Conservation (phyloP, 1,140 invertebrate species). For the Patella vulgata region DNA sequence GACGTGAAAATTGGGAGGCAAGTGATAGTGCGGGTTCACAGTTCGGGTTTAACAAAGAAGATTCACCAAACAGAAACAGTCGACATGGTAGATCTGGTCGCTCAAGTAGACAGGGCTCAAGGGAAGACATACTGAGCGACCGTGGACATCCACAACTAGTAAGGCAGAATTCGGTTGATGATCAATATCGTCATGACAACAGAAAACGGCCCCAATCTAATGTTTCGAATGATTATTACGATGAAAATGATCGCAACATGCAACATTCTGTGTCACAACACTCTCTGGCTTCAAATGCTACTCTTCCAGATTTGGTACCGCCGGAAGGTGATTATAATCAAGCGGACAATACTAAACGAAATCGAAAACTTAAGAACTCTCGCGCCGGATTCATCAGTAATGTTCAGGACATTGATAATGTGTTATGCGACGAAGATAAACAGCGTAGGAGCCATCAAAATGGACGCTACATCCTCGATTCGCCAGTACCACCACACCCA, state of each 20-base stretch:
- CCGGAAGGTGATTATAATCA: constrained; percentile 7
- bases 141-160: constrained; percentile 11
- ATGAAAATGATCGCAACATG: constrained; percentile 14
- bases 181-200: constrained; percentile 20
- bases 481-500: constrained; percentile 50
- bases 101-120: constrained; percentile 47
- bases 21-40: constrained; percentile 47
- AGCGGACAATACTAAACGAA: not conserved
- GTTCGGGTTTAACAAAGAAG: constrained; percentile 56
- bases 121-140: constrained; percentile 53
- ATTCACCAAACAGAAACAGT: constrained; percentile 49
- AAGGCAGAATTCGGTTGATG: constrained; percentile 9
- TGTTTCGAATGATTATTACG: constrained; percentile 39
- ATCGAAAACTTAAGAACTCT: not conserved
- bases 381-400: constrained; percentile 43
- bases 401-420: constrained; percentile 58
- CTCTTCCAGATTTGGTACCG: constrained; percentile 54
- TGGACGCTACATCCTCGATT: constrained; percentile 49
- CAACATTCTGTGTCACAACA: constrained; percentile 38
- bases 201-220: constrained; percentile 42
- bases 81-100: constrained; percentile 21
- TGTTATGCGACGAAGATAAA: constrained; percentile 33
- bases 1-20: constrained; percentile 36
- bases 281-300: constrained; percentile 32
- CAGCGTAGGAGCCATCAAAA: constrained; percentile 26